Percentiles rank a stretch among this genome's conserved stretches.
Evolutionary conservation across 2,888 invertebrate species (phyloP).

Genomic region (Ophion costatus): DNA sequence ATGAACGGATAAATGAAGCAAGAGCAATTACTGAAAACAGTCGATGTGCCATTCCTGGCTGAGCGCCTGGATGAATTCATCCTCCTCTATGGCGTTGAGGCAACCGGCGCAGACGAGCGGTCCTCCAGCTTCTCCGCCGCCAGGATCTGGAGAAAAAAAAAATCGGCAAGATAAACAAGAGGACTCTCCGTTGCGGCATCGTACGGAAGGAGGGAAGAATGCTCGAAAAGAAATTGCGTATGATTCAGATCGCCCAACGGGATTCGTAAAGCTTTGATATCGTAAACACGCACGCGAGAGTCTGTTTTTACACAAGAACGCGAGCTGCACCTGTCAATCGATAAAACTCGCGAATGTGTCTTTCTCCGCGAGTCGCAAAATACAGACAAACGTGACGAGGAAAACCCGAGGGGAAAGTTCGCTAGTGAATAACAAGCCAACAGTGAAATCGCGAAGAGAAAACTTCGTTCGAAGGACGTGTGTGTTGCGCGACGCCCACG

Average conservation of each 20-base stretch:
- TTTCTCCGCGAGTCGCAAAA: not conserved
- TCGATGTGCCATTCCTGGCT: slow-evolving; percentile 95
- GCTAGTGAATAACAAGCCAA: not conserved
- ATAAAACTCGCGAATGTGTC: slow-evolving; percentile 1
- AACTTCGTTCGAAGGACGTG: slow-evolving; percentile 73
- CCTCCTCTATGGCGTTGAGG: slow-evolving; percentile 89
- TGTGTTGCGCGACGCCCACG: slow-evolving; percentile 76
- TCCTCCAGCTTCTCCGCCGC: slow-evolving; percentile 74
- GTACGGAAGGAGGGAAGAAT: not conserved
- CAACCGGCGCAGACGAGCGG: slow-evolving; percentile 88
- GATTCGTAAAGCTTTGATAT: slow-evolving; percentile 21
- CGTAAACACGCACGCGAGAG: slow-evolving; percentile 46
- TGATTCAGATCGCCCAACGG: slow-evolving; percentile 52
- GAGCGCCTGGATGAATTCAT: slow-evolving; percentile 92
- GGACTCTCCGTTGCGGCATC: not conserved
- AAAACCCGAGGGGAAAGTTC: not conserved
- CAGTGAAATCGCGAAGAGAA: slow-evolving; percentile 53
- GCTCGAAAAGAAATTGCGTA: slow-evolving; percentile 16
- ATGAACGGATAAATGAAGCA: not conserved
- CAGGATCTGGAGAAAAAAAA: slow-evolving; percentile 74
- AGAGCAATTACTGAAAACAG: slow-evolving; percentile 89
- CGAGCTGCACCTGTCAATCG: slow-evolving; percentile 36
- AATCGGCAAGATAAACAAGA: not conserved
- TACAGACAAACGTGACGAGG: not conserved
- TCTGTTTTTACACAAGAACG: slow-evolving; percentile 5